phyloP scores from a whole-genome alignment of 1,140 invertebrate genomes.

The Yoshiicerus persimilis region DNA sequence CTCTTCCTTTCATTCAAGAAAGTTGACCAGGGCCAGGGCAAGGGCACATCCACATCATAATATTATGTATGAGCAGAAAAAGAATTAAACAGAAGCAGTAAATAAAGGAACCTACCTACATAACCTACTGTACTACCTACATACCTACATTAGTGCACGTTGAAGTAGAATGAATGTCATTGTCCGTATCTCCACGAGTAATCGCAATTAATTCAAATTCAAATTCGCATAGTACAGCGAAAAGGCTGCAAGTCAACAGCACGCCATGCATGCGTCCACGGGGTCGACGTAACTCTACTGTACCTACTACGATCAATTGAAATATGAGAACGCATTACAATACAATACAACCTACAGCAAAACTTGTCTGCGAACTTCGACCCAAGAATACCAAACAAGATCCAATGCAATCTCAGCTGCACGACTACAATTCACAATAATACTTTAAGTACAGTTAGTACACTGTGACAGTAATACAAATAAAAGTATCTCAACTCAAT shows the following conservation, averaged over 20 bases:
- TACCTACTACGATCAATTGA: neutral
- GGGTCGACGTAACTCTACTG: neutral
- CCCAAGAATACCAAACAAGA: neutral
- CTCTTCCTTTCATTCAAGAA: slow-evolving; percentile 16
- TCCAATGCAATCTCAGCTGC: neutral
- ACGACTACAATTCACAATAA: neutral
- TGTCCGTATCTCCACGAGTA: neutral
- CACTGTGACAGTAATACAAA: neutral
- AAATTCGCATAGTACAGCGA: neutral
- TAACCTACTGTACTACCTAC: neutral
- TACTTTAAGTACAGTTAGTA: too few species aligned
- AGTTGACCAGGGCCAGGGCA: slow-evolving; percentile 19
- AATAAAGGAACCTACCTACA: neutral
- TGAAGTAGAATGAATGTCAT: neutral
- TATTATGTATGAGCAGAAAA: neutral
- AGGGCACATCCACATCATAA: neutral
- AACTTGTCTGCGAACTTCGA: too few species aligned
- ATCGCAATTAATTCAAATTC: neutral
- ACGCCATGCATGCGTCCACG: neutral
- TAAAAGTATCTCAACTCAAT: neutral
- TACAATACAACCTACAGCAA: neutral
- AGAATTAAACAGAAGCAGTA: neutral
- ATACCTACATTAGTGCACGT: neutral
- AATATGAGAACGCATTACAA: neutral
- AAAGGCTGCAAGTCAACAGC: neutral